Percentiles rank a stretch among this genome's conserved stretches.
These are phyloP conservation scores for Myrmecophaga tridactyla DNA, from an alignment of 2,113 vertebrate genomes.

Conservation along the genomic window DNA sequence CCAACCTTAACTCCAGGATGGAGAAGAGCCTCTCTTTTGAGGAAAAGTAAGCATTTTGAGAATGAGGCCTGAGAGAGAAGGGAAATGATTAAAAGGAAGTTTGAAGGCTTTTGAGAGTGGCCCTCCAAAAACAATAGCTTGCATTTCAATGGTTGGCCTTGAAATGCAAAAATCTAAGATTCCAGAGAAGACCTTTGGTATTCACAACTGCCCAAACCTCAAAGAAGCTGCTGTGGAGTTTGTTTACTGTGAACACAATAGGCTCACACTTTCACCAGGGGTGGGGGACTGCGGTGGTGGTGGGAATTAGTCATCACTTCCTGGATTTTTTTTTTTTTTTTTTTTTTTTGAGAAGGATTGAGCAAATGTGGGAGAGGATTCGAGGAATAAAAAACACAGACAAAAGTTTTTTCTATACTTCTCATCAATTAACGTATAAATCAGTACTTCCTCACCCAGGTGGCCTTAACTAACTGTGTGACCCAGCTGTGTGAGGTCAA, in stretches of 20 bases:
- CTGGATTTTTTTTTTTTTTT: background rate
- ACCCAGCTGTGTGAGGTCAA: background rate
- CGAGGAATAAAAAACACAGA: background rate
- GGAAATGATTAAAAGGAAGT: constrained; percentile 30
- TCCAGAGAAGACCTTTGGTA: background rate
- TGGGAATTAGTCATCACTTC: background rate
- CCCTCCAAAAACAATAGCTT: background rate
- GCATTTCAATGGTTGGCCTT: background rate
- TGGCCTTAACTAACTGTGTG: background rate
- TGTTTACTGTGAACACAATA: background rate
- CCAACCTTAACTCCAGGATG: constrained; percentile 35
- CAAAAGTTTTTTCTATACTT: background rate
- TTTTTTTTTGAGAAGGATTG: background rate
- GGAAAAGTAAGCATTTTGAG: background rate
- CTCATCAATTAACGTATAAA: background rate
- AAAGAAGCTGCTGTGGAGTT: background rate
- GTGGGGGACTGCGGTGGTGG: no score
- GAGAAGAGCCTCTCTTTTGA: background rate
- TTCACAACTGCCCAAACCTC: background rate
- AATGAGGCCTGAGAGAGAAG: background rate
- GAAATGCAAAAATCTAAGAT: background rate
- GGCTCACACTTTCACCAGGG: background rate
- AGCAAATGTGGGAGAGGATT: background rate
- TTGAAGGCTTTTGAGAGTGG: background rate
- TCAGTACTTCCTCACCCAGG: background rate